Base-by-base conservation (phyloP, 2,113 vertebrate species). In the Corydoras maculifer region DNA sequence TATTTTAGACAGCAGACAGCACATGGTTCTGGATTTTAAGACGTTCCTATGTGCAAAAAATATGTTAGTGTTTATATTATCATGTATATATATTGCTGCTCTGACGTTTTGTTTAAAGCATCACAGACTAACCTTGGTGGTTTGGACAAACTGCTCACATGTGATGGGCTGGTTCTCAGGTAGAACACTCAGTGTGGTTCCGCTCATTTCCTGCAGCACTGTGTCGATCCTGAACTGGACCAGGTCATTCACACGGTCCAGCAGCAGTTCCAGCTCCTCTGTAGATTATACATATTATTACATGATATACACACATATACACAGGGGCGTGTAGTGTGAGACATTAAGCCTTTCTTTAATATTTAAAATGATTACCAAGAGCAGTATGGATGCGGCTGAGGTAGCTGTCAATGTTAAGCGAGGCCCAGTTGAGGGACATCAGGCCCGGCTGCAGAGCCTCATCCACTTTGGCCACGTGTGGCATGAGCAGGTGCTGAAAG, bases 191-290 rank as follows among this genome's bases (percentile, higher is more conserved):
- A 99, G 88, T 0, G 77, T 82, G 1, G 79, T 81, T 0, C 29
- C 35, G 48, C 86, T 91, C 91, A 99, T 97, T 71, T 95, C 94
- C 75, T 92, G 92, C 61, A 98, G 83, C 0, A 94, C 78, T 2
- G 90, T 88, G 4, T 92, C 87, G 13, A 99, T 93, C 71, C 93
- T 88, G 80, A 94, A 97, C 84, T 94, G 91, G 70, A 95, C 81
- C 83, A 98, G 75, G 72, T 97, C 90, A 3, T 89, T 93, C 72
- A 91, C 90, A 69, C 81, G 86, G 87, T 95, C 88, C 65, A 97
- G 80, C 65, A 97, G 58, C 74, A 93, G 80, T 78, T 97, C 95
- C 75, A 99, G 80, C 25, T 87, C 87, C 76, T 73, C 95, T 91
- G 70, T 43, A 81, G 31, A 51, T 30, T n/a, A 50, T 25, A 35